Evolutionary conservation across 2,113 vertebrate genomes (phyloP).

Genomic region (Indicator indicator): DNA sequence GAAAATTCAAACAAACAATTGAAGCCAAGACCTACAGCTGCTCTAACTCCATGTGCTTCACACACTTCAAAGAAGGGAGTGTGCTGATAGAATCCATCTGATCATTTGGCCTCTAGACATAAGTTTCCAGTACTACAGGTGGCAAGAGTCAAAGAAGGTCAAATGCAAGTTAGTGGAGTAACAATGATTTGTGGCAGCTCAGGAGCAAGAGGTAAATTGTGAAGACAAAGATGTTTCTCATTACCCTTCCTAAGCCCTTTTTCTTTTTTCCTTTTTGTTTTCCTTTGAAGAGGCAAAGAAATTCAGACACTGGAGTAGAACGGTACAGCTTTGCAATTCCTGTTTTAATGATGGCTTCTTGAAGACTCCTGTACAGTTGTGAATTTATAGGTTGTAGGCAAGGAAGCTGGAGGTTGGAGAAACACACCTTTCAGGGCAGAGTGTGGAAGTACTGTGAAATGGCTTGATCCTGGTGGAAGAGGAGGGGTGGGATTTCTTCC

Average conservation of each 20-base stretch:
- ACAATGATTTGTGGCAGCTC: not conserved
- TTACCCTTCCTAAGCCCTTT: not conserved
- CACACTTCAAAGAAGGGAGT: not conserved
- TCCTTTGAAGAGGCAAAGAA: not conserved
- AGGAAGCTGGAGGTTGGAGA: not conserved
- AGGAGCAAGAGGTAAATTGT: not conserved
- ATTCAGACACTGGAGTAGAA: not conserved
- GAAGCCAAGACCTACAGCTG: not conserved
- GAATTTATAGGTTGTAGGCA: not conserved
- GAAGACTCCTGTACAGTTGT: not conserved
- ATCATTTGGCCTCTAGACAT: not conserved
- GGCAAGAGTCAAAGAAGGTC: not conserved
- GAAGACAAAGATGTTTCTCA: not conserved
- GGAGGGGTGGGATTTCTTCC: not conserved
- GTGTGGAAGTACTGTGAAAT: not conserved
- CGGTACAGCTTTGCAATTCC: not conserved
- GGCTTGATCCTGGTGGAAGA: not conserved
- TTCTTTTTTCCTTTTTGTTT: not conserved
- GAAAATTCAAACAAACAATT: not conserved
- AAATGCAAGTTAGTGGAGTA: not conserved
- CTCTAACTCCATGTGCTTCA: not conserved
- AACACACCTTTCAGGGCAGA: not conserved
- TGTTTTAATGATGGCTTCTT: not conserved
- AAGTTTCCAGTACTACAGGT: not conserved
- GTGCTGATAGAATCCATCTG: not conserved